Conservation (phyloP, 2,888 invertebrate genomes). For the Cheilosia vernalis region DNA sequence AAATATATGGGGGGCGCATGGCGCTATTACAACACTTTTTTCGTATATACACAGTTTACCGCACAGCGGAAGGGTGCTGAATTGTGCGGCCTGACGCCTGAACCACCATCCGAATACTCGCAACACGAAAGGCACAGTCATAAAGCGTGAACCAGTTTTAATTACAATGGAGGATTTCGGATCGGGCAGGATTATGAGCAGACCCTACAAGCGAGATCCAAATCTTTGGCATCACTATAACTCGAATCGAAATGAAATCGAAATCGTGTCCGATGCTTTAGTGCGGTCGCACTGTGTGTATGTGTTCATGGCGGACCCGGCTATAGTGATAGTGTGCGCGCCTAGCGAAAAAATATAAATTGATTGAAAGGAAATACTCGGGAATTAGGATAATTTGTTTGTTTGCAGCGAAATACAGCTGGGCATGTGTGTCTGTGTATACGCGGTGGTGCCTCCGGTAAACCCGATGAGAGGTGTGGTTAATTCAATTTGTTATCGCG, state of each 20-base stretch:
- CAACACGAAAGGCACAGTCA: constrained; percentile 42
- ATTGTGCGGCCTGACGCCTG: neutral
- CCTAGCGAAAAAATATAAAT: constrained; percentile 39
- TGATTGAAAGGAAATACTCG: constrained; percentile 69
- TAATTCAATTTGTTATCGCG: constrained; percentile 68
- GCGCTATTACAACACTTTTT: constrained; percentile 53
- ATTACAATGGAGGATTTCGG: constrained; percentile 49
- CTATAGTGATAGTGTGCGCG: constrained; percentile 46
- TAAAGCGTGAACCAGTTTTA: constrained; percentile 64
- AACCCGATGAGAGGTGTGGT: constrained; percentile 67
- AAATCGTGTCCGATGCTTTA: constrained; percentile 51
- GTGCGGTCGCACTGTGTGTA: constrained; percentile 5
- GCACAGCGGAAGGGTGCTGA: constrained; percentile 11
- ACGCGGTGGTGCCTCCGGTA: constrained; percentile 27
- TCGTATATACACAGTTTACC: neutral
- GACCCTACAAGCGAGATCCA: constrained; percentile 29
- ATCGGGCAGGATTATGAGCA: constrained; percentile 46
- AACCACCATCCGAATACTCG: constrained; percentile 24
- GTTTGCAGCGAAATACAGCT: constrained; percentile 29
- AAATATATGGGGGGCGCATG: constrained; percentile 41
- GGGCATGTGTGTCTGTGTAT: constrained; percentile 1
- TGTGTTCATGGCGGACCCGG: constrained; percentile 16
- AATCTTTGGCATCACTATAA: constrained; percentile 47
- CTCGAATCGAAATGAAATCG: constrained; percentile 39
- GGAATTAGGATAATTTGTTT: constrained; percentile 71